phyloP scores from a whole-genome alignment of 1,140 invertebrate genomes.

The Thereuonema tuberculata region DNA sequence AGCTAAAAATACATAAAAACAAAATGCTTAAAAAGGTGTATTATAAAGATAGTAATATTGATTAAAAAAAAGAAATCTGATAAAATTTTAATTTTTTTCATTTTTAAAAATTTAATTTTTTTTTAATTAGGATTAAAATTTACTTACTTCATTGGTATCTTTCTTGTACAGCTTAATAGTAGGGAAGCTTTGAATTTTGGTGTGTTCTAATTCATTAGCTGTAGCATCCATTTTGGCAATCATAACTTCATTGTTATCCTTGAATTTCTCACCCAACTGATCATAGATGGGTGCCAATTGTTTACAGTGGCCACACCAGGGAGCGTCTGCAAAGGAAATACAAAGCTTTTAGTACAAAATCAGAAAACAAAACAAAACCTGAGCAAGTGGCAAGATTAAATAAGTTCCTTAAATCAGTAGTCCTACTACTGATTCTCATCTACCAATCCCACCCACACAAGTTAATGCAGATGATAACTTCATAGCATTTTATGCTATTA shows the following conservation, averaged over 20 bases:
- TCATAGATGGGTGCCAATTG: conserved; percentile 93
- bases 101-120: not conserved
- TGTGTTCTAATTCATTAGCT: conserved; percentile 88
- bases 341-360: not conserved
- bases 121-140: not conserved
- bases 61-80: no score
- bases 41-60: no score
- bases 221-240: conserved; percentile 99
- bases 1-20: no score
- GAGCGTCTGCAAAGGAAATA: conserved; percentile 58
- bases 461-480: no score
- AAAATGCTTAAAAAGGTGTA: no score
- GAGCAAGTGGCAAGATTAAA: no score
- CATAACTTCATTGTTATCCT: conserved; percentile 65
- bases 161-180: conserved; percentile 93
- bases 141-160: conserved; percentile 69
- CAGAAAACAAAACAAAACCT: no score
- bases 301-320: conserved; percentile 94
- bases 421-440: no score
- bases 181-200: conserved; percentile 90
- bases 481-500: no score
- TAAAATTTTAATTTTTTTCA: no score
- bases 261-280: conserved; percentile 70
- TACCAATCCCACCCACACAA: no score
- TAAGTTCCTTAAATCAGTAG: no score